phyloP scores from a whole-genome alignment of 2,113 vertebrate species.

The Aythya baeri region DNA sequence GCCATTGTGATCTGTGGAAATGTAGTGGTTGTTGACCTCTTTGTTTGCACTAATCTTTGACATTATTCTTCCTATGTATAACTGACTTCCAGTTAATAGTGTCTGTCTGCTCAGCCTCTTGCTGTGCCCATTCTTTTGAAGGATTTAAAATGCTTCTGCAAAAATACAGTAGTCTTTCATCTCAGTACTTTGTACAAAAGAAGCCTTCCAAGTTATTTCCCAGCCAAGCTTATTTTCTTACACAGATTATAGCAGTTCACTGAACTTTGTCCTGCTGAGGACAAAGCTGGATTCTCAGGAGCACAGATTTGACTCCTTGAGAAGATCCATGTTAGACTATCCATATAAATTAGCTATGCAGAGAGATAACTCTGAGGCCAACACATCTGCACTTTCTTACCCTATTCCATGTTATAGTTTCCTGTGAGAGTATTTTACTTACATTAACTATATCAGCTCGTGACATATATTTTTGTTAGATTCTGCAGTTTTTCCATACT shows the following conservation, averaged over 20 bases:
- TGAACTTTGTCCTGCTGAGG: conserved; percentile 55
- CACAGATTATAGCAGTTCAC: conserved; percentile 62
- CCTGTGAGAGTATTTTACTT: neutral
- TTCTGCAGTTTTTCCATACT: neutral
- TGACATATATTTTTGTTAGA: neutral
- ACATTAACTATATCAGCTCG: neutral
- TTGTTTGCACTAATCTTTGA: conserved; percentile 25
- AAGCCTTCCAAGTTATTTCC: conserved; percentile 59
- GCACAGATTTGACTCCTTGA: conserved; percentile 18
- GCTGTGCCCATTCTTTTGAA: conserved; percentile 49
- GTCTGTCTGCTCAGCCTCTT: conserved; percentile 29
- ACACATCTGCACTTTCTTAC: neutral
- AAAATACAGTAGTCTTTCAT: conserved; percentile 57
- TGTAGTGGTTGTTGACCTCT: neutral
- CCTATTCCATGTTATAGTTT: neutral
- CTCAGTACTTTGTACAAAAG: conserved; percentile 48
- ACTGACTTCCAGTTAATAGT: conserved; percentile 10
- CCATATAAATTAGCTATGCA: neutral
- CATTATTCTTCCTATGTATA: neutral
- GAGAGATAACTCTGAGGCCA: neutral
- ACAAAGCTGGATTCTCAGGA: conserved; percentile 47
- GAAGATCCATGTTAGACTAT: conserved; percentile 10
- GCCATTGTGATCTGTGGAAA: neutral
- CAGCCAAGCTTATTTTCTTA: conserved; percentile 60
- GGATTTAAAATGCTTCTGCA: conserved; percentile 41